Evolutionary conservation across 2,888 invertebrate species (phyloP).

Genomic region (Lymantria dispar): DNA sequence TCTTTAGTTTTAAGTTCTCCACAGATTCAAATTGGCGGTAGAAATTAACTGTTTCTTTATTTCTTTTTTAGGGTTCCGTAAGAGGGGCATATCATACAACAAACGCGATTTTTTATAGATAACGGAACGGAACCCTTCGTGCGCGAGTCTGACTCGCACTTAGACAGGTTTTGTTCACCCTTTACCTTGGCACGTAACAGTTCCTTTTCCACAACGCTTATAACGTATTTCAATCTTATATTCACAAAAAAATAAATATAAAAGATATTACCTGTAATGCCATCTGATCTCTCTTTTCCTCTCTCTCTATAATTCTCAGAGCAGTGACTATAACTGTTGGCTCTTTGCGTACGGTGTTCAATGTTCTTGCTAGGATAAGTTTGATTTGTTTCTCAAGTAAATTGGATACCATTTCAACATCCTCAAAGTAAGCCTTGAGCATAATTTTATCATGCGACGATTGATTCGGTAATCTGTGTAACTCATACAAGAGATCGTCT

Average conservation of each 20-base stretch:
- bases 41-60: too few relatives aligned
- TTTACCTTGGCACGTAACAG: too few relatives aligned
- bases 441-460: constrained; percentile 94
- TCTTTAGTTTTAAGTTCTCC: too few relatives aligned
- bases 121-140: too few relatives aligned
- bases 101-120: too few relatives aligned
- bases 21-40: too few relatives aligned
- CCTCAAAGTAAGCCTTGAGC: constrained; percentile 97
- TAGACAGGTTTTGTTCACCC: too few relatives aligned
- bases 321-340: constrained; percentile 98
- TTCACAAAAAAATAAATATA: not conserved
- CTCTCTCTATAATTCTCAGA: constrained; percentile 96
- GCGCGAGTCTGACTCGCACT: too few relatives aligned
- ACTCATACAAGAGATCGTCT: constrained; percentile 96
- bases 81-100: too few relatives aligned
- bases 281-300: constrained; percentile 96
- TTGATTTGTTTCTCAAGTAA: constrained; percentile 95
- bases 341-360: constrained; percentile 97
- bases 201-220: too few relatives aligned
- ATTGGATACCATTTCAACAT: constrained; percentile 95
- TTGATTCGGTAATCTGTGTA: constrained; percentile 96
- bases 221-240: not conserved
- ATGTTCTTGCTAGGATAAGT: constrained; percentile 92
- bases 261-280: constrained; percentile 83
- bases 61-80: too few relatives aligned